A percentile compares a stretch with the other conserved stretches of the same genome.
phyloP scores from a whole-genome alignment of 64 coral and sea anemone species.

The Cladopsammia gracilis region DNA sequence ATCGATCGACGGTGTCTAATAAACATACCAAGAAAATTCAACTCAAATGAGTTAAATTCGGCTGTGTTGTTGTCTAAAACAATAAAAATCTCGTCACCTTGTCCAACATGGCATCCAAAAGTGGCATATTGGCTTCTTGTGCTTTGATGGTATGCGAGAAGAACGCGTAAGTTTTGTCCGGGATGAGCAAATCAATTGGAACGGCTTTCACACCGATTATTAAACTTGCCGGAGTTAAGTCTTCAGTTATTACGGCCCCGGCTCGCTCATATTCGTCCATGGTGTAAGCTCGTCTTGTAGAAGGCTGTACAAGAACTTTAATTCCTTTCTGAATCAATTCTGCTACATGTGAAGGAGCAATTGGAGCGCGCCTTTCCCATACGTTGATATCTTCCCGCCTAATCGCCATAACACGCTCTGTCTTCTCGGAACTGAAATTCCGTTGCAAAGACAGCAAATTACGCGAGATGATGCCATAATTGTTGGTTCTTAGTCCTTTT shows the following conservation, averaged over 20 bases:
- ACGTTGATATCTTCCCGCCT: slow-evolving; percentile 97
- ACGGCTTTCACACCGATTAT: slow-evolving; percentile 99
- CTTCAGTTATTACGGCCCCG: slow-evolving; percentile 90
- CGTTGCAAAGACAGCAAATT: slow-evolving; percentile 1
- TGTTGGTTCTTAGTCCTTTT: neutral
- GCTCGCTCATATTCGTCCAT: slow-evolving; percentile 97
- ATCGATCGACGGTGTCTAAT: too few species aligned
- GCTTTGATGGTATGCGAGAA: slow-evolving; percentile 99
- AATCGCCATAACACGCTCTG: slow-evolving; percentile 88
- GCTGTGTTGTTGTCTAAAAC: neutral
- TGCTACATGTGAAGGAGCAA: slow-evolving; percentile 92
- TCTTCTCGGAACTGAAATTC: neutral
- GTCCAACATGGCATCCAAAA: slow-evolving; percentile 95
- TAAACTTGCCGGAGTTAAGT: slow-evolving; percentile 84
- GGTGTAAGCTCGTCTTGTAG: slow-evolving; percentile 94
- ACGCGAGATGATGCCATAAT: neutral
- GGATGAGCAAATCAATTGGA: slow-evolving; percentile 83
- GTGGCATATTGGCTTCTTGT: slow-evolving; percentile 96
- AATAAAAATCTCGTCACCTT: slow-evolving; percentile 65
- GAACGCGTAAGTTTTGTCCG: slow-evolving; percentile 96
- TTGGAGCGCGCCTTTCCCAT: slow-evolving; percentile 94
- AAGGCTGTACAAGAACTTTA: slow-evolving; percentile 98
- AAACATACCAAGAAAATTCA: too few species aligned
- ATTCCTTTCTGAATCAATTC: slow-evolving; percentile 95
- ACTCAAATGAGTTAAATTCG: neutral